Base-by-base conservation (phyloP, 2,113 vertebrate genomes). In the Gopherus flavomarginatus region DNA sequence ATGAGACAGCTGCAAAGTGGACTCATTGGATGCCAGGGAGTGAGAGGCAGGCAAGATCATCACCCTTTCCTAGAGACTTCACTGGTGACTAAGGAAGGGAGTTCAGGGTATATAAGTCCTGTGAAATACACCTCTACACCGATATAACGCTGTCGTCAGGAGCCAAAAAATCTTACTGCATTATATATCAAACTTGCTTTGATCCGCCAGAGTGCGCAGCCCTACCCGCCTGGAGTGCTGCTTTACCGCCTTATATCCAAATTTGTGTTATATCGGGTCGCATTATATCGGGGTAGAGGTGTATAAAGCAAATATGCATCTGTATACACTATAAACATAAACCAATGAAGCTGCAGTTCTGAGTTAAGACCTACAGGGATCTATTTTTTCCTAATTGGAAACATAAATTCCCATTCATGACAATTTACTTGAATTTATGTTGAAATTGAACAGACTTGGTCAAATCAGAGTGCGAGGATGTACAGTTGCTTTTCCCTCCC, bases 401-500 rank as follows among this genome's bases (percentile, higher is more conserved):
- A 21, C 16, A 44, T 26, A 24, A 77, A 77, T 77, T 44, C 42
- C 24, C 38, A 69, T 69, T 69, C 24, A 77, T 77, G 22, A 44
- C 42, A 77, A 27, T 77, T 22, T 44, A 77, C 72, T 44, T 77
- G 38, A 77, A 44, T 44, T 44, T 77, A 47, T 44, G 24, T 44
- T 77, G 24, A 77, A 77, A 44, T 44, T 44, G 21, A 77, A 77
- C 42, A 26, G 35, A 38, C 42, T 44, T 38, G 11, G 42, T 22
- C 24, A 44, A 44, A 77, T 44, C 42, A 77, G 24, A 77, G 72
- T 11, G 9, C 24, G 12, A 44, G 72, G 38, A 12, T 77, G 72
- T 42, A 42, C 12, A 4, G 10, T 84, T 90, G 87, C 5, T 22
- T 31, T 35, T 14, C 11, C 8, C 31, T 0, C 0, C 8, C 83